Conservation (phyloP, 2,888 invertebrate genomes). For the Cataglyphis albicans region DNA sequence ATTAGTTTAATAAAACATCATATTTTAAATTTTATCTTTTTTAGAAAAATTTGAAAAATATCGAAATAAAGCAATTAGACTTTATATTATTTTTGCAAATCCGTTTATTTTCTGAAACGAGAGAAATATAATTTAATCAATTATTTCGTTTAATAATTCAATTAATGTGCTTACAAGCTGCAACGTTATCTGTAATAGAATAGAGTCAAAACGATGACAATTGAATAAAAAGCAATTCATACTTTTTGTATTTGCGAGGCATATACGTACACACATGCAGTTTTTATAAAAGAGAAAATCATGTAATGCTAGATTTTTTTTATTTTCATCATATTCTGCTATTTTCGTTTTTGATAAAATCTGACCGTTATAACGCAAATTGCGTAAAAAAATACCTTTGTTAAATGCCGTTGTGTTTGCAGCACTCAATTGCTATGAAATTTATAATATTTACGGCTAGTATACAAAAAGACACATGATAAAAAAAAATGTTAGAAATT, state of each 20-base stretch:
- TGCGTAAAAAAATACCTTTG: background rate
- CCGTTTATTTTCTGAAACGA: constrained; percentile 5
- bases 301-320: background rate
- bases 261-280: too few relatives aligned
- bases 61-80: background rate
- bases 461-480: background rate
- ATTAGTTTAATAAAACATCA: background rate
- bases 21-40: background rate
- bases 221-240: background rate
- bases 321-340: background rate
- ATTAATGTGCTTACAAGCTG: background rate
- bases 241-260: background rate
- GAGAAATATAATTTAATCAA: background rate
- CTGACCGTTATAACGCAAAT: background rate
- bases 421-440: background rate
- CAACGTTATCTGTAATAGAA: background rate
- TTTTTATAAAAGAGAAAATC: background rate
- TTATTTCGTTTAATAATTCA: background rate
- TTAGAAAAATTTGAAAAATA: background rate
- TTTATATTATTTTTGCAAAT: background rate
- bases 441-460: background rate
- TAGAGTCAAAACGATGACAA: background rate
- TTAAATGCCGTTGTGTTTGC: background rate
- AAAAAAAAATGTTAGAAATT: constrained; percentile 10
- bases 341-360: background rate